Evolutionary conservation across 1,140 invertebrate genomes (phyloP).

Genomic region (Polyergus mexicanus): DNA sequence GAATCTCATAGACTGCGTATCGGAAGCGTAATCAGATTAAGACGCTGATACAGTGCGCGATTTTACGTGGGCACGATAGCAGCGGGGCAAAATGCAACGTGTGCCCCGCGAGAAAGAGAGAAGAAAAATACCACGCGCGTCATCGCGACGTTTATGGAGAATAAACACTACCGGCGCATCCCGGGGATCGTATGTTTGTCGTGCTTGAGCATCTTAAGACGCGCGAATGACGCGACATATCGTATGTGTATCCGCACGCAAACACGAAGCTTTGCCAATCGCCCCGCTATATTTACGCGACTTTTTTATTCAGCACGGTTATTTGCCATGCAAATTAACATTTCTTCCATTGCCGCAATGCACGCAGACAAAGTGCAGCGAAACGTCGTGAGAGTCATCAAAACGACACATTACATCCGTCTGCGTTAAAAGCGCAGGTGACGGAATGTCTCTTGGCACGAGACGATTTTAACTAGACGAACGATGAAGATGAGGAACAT

Average conservation of each 20-base stretch:
- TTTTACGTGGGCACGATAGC: slow-evolving; percentile 30
- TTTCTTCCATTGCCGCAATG: slow-evolving; percentile 30
- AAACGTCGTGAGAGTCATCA: not conserved
- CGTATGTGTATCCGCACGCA: slow-evolving; percentile 5
- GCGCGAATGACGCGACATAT: slow-evolving; percentile 14
- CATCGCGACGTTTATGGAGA: slow-evolving; percentile 51
- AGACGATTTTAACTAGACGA: not conserved
- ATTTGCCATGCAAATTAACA: slow-evolving; percentile 40
- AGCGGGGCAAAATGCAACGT: not conserved
- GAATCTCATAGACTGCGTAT: slow-evolving; percentile 10
- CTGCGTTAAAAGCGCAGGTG: not conserved
- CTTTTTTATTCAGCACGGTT: slow-evolving; percentile 40
- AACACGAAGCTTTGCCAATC: slow-evolving; percentile 28
- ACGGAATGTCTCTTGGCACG: not conserved
- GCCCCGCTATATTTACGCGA: slow-evolving; percentile 39
- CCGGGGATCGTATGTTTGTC: slow-evolving; percentile 41
- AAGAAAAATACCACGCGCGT: slow-evolving; percentile 15
- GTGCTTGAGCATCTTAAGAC: not conserved
- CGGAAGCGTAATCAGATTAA: slow-evolving; percentile 5
- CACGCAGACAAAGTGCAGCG: not conserved
- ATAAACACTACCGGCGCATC: slow-evolving; percentile 36
- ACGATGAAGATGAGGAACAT: not conserved
- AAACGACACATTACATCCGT: not conserved
- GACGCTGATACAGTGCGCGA: not conserved
- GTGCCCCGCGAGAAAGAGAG: too few species aligned